Evolutionary conservation across 1,140 invertebrate genomes (phyloP).

Genomic region (Calephelis nemesis): DNA sequence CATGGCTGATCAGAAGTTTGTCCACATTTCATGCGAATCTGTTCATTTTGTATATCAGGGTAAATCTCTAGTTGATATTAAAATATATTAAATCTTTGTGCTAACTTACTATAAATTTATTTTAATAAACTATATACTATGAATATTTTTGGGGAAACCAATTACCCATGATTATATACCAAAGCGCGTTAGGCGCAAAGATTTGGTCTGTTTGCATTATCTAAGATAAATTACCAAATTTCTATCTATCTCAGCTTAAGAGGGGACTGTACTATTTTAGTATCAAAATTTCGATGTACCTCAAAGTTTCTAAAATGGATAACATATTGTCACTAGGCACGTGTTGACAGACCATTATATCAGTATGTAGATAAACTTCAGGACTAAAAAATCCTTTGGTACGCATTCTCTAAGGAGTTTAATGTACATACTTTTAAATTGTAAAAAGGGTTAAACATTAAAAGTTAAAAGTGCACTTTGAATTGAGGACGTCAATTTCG

Average conservation of each 20-base stretch:
- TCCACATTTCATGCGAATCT: constrained; percentile 63
- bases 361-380: not conserved
- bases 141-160: constrained; percentile 1
- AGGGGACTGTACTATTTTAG: constrained; percentile 22
- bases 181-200: constrained; percentile 64
- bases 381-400: constrained; percentile 10
- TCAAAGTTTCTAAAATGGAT: constrained; percentile 44
- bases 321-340: constrained; percentile 61
- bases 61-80: constrained; percentile 76
- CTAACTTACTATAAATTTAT: constrained; percentile 78
- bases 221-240: not conserved
- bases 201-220: constrained; percentile 51
- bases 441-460: not conserved
- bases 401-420: constrained; percentile 2
- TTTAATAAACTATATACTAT: constrained; percentile 70
- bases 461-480: constrained; percentile 16
- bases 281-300: constrained; percentile 66
- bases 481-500: constrained; percentile 12
- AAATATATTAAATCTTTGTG: constrained; percentile 80
- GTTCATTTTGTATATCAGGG: constrained; percentile 71
- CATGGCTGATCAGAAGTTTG: constrained; percentile 50
- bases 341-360: constrained; percentile 26
- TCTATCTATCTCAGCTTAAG: constrained; percentile 19
- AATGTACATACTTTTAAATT: constrained; percentile 4
- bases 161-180: constrained; percentile 42